phyloP scores from a whole-genome alignment of 1,140 invertebrate genomes.

The Aphidius gifuensis region DNA sequence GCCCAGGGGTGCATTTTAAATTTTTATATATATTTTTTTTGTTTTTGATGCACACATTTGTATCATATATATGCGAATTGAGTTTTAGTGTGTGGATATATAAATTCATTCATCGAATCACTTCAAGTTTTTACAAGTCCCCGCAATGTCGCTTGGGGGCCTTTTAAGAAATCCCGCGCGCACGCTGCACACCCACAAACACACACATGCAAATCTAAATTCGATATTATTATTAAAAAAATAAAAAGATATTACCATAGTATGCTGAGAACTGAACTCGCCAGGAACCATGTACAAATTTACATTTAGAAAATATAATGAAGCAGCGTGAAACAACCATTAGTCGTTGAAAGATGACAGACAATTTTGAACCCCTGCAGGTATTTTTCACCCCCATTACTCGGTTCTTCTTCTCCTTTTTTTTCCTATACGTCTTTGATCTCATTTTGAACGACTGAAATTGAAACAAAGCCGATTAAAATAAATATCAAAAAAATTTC shows the following conservation, averaged over 20 bases:
- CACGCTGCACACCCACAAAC: not conserved
- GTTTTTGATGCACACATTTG: too few relatives aligned
- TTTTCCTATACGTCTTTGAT: not conserved
- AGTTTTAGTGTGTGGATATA: too few relatives aligned
- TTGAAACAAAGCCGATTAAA: not conserved
- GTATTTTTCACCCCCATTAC: conserved; percentile 36
- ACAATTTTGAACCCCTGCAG: conserved; percentile 55
- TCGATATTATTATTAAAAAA: conserved; percentile 21
- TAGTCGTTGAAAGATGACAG: conserved; percentile 56
- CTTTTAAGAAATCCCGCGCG: conserved; percentile 14
- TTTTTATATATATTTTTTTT: too few relatives aligned
- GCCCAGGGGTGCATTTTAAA: too few relatives aligned
- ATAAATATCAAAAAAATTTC: not conserved
- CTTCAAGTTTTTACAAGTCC: conserved; percentile 22
- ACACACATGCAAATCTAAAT: conserved; percentile 2
- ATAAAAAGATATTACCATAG: conserved; percentile 26
- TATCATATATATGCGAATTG: too few relatives aligned
- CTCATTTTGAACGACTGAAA: not conserved
- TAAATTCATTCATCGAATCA: not conserved
- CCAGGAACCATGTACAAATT: conserved; percentile 50
- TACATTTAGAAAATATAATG: conserved; percentile 59
- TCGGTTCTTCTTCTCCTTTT: conserved; percentile 18
- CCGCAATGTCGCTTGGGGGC: conserved; percentile 19
- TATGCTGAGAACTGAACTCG: conserved; percentile 23
- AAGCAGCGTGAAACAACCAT: conserved; percentile 55